Conservation (phyloP, 2,797 vertebrate species). For the Peromyscus eremicus region DNA sequence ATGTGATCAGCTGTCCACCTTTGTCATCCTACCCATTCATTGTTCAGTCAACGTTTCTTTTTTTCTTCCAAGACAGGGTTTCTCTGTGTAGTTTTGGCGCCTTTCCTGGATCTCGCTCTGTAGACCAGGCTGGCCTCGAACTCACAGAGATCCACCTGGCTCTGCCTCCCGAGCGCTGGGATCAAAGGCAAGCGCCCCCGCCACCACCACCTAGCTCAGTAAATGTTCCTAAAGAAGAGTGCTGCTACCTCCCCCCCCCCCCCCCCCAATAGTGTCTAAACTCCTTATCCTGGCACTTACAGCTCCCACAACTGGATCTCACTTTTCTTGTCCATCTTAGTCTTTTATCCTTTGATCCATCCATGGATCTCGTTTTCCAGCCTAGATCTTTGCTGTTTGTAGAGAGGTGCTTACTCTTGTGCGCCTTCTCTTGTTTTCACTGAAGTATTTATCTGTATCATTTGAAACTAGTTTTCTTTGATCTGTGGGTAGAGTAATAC, state of each 20-base stretch:
- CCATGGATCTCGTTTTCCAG: neutral
- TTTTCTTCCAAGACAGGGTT: neutral
- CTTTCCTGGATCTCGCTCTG: too few species aligned
- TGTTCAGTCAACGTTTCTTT: neutral
- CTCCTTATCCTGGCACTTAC: slow-evolving; percentile 29
- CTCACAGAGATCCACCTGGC: too few species aligned
- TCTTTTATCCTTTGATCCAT: neutral
- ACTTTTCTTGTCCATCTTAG: slow-evolving; percentile 33
- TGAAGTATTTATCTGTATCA: neutral
- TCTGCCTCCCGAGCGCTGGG: too few species aligned
- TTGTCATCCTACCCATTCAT: neutral
- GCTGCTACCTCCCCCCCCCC: too few species aligned
- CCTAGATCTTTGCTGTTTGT: slow-evolving; percentile 38
- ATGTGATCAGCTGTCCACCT: slow-evolving; percentile 10
- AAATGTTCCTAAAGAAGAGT: slow-evolving; percentile 30
- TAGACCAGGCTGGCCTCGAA: too few species aligned
- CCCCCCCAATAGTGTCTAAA: slow-evolving; percentile 38
- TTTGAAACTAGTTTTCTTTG: slow-evolving; percentile 34
- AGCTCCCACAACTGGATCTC: neutral
- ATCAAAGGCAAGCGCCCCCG: too few species aligned
- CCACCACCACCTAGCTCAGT: neutral
- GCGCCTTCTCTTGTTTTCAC: slow-evolving; percentile 23
- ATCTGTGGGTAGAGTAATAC: neutral
- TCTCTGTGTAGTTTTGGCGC: too few species aligned
- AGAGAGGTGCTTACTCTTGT: slow-evolving; percentile 16